A percentile compares a stretch with the other conserved stretches of the same genome.
These are phyloP conservation scores for Calonectris borealis DNA, from an alignment of 2,113 vertebrate genomes.

Conservation along the genomic window DNA sequence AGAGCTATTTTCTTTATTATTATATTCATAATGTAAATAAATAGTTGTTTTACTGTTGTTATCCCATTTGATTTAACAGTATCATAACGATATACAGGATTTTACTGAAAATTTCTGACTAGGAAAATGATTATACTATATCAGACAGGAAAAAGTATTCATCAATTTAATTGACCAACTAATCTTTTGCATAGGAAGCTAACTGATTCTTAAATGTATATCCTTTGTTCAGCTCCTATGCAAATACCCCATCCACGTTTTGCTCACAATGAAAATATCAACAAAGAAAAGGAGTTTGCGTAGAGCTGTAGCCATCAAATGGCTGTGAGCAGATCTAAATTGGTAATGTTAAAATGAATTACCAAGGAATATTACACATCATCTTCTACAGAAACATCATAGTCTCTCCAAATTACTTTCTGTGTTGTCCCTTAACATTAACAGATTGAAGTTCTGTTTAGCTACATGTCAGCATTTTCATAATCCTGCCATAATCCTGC, in stretches of 20 bases:
- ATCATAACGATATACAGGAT: neutral
- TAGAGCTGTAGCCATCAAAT: neutral
- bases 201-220: neutral
- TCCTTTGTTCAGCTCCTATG: neutral
- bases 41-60: neutral
- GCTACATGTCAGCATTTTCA: neutral
- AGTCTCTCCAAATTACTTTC: neutral
- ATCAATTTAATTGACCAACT: neutral
- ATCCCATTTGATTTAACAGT: neutral
- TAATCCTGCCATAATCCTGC: neutral
- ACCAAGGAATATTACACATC: neutral
- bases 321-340: neutral
- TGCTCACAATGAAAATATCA: neutral
- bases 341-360: neutral
- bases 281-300: rapidly evolving
- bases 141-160: neutral
- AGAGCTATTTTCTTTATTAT: neutral
- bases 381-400: neutral
- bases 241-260: neutral
- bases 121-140: neutral
- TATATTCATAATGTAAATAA: neutral
- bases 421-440: neutral
- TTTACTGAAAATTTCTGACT: neutral
- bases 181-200: neutral
- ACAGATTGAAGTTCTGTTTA: neutral